phyloP scores from a whole-genome alignment of 1,140 invertebrate genomes.

The Bursaphelenchus mucronatus region DNA sequence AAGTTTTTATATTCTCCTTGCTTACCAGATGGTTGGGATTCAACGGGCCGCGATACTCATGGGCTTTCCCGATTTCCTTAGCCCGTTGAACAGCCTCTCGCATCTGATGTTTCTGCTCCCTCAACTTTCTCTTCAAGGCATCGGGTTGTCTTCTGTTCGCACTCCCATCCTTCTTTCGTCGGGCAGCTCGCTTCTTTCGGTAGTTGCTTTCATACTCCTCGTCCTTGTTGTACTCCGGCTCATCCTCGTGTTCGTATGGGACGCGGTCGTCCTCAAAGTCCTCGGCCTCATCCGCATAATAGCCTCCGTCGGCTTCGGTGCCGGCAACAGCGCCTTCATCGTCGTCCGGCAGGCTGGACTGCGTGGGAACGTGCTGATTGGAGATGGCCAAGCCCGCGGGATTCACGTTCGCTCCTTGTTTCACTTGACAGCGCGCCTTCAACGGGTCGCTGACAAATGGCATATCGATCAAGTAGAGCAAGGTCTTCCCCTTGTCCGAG shows the following conservation, averaged over 20 bases:
- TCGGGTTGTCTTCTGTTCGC: constrained; percentile 14
- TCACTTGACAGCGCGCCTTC: constrained; percentile 53
- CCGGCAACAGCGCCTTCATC: constrained; percentile 32
- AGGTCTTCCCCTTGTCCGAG: constrained; percentile 52
- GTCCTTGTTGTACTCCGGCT: constrained; percentile 21
- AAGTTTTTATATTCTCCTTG: constrained; percentile 6
- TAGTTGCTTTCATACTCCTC: constrained; percentile 19
- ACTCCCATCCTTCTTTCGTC: constrained; percentile 5
- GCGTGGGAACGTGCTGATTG: constrained; percentile 54
- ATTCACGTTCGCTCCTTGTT: constrained; percentile 56
- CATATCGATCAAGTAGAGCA: constrained; percentile 58
- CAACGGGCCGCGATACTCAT: constrained; percentile 51
- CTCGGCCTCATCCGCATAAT: constrained; percentile 26
- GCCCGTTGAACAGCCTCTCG: constrained; percentile 48
- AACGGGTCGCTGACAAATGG: constrained; percentile 52
- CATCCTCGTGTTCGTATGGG: constrained; percentile 23
- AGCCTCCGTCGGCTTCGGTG: constrained; percentile 23
- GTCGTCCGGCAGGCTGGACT: constrained; percentile 1
- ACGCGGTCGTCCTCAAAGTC: constrained; percentile 9
- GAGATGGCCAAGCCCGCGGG: constrained; percentile 55
- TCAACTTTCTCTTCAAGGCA: constrained; percentile 30
- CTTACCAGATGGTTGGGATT: constrained; percentile 44
- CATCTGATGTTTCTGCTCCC: constrained; percentile 43
- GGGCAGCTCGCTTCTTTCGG: constrained; percentile 16
- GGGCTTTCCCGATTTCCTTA: constrained; percentile 47